Conservation (phyloP, 2,113 vertebrate species). For the Microtus oregoni region DNA sequence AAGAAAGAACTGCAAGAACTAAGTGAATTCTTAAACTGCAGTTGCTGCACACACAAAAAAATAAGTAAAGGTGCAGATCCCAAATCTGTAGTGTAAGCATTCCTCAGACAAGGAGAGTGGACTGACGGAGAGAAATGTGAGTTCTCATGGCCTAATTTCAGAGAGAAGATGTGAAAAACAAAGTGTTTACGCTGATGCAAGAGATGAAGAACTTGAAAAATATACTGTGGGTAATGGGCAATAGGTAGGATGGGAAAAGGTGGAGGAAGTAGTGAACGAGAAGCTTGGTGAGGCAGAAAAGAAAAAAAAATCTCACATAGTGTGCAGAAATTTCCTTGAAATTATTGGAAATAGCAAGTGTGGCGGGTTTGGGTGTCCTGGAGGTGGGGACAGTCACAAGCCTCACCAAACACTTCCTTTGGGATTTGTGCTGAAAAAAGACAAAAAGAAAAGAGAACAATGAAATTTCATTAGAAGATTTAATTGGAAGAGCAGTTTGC, state of each 20-base stretch:
- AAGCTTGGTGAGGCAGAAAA: neutral
- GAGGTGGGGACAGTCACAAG: slow-evolving; percentile 92
- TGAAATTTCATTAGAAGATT: neutral
- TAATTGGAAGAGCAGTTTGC: slow-evolving; percentile 89
- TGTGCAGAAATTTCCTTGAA: neutral
- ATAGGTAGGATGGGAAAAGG: no score
- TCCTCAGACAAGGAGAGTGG: neutral
- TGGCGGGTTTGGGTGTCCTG: slow-evolving; percentile 85
- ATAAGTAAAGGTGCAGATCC: neutral
- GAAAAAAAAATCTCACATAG: neutral
- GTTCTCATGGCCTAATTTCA: neutral
- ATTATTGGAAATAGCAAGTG: neutral
- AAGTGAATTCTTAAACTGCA: neutral
- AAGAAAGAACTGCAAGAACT: neutral
- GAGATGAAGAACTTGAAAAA: neutral
- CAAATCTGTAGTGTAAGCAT: neutral
- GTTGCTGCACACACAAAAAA: neutral
- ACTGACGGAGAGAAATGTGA: no score
- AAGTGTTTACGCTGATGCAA: neutral
- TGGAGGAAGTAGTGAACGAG: neutral
- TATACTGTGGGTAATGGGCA: neutral
- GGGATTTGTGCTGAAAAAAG: slow-evolving; percentile 89
- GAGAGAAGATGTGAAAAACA: neutral
- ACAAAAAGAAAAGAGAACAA: neutral
- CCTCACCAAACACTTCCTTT: slow-evolving; percentile 95